Evolutionary conservation across 2,113 vertebrate species (phyloP), one percentile per base, ranked within the genome.

Genomic region (Numida meleagris): DNA sequence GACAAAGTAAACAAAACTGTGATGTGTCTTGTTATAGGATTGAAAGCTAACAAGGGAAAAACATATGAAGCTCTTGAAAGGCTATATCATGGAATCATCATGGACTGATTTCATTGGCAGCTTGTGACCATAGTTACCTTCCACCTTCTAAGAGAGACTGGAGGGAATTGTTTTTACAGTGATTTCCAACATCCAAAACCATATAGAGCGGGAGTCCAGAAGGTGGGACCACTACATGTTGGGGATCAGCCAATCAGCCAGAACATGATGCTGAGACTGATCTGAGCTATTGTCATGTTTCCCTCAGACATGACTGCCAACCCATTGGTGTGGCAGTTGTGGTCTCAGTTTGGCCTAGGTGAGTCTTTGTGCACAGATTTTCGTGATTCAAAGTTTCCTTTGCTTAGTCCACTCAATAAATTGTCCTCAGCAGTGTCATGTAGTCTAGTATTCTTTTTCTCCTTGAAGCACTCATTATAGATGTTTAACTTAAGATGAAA

Each of bases 151-250:
- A 14, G n/a, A 75, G 33, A 68, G 16, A 34, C 16, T 16, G 29
- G 3, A 5, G 4, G 0, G 0, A 63, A 68, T 19, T 1, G 0
- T 3, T 18, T 4, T 19, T 63, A 20, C 4, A 14, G 3, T 19
- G 14, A 23, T 19, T 58, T 33, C 10, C 51, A 68, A n/a, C 16
- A 59, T 55, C 10, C 21, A 67, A 17, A 4, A 23, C 2, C 2
- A 12, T 5, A 3, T 14, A 19, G 31, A 55, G 29, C 6, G 25
- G 8, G 38, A 40, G 36, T 27, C 17, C 16, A 33, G 24, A 25
- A 63, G 61, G 38, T 63, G 38, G 29, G 29, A 43, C 40, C 62
- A 42, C 25, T 29, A 65, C 18, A 18, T 57, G 21, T 38, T 65
- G 21, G 36, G 13, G 42, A 4, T 6, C 20, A 62, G 40, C 15